Percentiles rank a stretch among this genome's conserved stretches.
Conservation (phyloP, 2,113 vertebrate species). For the Brienomyrus longianalis region DNA sequence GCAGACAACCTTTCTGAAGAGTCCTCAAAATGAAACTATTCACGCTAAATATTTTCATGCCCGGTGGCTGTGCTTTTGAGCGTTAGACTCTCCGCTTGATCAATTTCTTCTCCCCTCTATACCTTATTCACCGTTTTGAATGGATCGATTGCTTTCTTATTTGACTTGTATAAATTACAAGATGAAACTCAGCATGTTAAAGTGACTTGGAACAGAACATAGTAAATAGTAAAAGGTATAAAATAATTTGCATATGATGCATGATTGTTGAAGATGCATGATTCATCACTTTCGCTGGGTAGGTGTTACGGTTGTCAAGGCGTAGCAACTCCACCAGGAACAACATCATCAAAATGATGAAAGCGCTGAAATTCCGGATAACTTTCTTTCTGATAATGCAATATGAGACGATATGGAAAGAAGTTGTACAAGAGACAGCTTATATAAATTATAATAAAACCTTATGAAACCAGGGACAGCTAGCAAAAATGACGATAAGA, state of each 20-base stretch:
- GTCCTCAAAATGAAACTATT: neutral
- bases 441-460: neutral
- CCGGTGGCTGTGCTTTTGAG: neutral
- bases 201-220: neutral
- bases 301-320: neutral
- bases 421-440: neutral
- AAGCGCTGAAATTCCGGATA: neutral
- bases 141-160: neutral
- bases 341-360: neutral
- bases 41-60: neutral
- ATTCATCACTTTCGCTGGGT: neutral
- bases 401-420: neutral
- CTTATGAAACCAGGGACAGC: neutral
- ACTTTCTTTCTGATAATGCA: neutral
- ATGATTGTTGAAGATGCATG: neutral
- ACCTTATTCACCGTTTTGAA: neutral
- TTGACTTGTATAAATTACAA: neutral
- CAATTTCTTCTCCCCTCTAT: neutral
- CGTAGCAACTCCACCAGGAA: neutral
- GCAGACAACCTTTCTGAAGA: conserved; percentile 30
- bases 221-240: neutral
- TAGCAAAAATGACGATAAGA: neutral
- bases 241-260: neutral
- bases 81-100: neutral
- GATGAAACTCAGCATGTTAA: neutral